Conservation (phyloP, 2,113 vertebrate species). For the Phoenicopterus ruber region DNA sequence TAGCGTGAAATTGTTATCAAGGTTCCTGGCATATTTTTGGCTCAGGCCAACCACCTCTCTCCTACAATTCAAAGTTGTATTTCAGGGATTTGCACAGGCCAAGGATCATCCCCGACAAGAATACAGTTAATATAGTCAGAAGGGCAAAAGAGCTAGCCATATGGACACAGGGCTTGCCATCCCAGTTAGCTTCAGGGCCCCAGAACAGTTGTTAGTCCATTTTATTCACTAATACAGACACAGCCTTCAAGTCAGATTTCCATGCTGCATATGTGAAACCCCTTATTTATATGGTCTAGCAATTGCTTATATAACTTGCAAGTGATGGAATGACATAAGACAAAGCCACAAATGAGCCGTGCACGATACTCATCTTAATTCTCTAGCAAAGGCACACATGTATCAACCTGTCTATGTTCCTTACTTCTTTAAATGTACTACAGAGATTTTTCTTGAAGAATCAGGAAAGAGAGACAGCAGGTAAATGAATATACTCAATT, state of each 20-base stretch:
- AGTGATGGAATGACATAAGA: constrained; percentile 23
- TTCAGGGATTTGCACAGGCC: background rate
- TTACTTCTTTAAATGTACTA: background rate
- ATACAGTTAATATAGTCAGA: background rate
- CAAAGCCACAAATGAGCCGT: constrained; percentile 45
- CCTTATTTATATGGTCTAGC: background rate
- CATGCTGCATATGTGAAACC: background rate
- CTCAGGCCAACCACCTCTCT: background rate
- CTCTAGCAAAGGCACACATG: background rate
- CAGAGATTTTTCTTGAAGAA: background rate
- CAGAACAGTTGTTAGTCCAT: background rate
- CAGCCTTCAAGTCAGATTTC: background rate
- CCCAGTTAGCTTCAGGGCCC: background rate
- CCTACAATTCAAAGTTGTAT: background rate
- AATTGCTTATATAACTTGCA: constrained; percentile 28
- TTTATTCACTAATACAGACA: background rate
- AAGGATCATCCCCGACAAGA: background rate
- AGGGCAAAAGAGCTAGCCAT: background rate
- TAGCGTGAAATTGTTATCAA: background rate
- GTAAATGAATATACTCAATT: background rate
- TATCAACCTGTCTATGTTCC: constrained; percentile 27
- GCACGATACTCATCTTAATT: constrained; percentile 39
- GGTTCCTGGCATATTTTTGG: background rate
- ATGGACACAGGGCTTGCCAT: background rate
- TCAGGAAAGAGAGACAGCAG: background rate